Conservation (phyloP, 35 echinoderm and acorn worm species). For the Anneissia japonica region DNA sequence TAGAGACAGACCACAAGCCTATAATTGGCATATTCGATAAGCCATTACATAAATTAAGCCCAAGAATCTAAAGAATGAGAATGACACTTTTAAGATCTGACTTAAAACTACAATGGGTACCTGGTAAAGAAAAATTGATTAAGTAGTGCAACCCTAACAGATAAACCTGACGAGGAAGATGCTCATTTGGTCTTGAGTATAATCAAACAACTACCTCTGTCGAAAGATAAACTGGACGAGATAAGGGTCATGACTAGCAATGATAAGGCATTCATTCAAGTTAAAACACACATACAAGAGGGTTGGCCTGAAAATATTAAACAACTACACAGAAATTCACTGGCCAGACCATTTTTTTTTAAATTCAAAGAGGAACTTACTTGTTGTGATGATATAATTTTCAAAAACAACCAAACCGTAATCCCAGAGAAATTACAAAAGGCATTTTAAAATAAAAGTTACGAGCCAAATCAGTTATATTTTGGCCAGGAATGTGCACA, state of each 20-base stretch:
- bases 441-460: slow-evolving; percentile 27
- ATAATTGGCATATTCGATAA: slow-evolving; percentile 27
- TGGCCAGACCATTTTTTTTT: background rate
- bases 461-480: slow-evolving; percentile 14
- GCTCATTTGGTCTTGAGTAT: background rate
- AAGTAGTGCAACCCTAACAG: background rate
- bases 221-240: slow-evolving; percentile 11
- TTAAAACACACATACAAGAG: background rate
- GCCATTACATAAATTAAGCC: background rate
- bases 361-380: slow-evolving; percentile 16
- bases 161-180: background rate
- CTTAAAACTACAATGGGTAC: background rate
- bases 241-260: background rate
- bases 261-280: background rate
- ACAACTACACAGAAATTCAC: background rate
- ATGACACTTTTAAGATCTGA: slow-evolving; percentile 12
- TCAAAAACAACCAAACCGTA: slow-evolving; percentile 11
- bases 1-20: slow-evolving; percentile 44
- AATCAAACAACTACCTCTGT: slow-evolving; percentile 18
- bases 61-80: slow-evolving; percentile 23
- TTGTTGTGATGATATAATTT: background rate
- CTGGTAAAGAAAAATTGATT: background rate
- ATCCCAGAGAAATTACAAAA: background rate
- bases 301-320: slow-evolving; percentile 12
- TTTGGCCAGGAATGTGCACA: slow-evolving; percentile 18